phyloP scores from a whole-genome alignment of 2,888 invertebrate genomes.

The Dicyrtomina minuta region DNA sequence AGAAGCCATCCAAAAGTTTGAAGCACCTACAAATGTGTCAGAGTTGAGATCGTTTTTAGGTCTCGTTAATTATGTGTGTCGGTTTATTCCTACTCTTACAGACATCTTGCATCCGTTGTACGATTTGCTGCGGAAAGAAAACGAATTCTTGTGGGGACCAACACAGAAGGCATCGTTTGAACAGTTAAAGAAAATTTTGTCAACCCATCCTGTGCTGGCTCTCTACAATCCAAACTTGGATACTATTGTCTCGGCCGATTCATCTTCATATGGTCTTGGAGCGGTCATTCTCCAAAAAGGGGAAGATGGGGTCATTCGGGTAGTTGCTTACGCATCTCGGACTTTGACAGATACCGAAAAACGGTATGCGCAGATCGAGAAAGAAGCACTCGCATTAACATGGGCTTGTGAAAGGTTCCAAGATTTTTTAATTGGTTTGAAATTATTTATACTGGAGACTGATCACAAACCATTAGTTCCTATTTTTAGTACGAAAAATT shows the following conservation, averaged over 20 bases:
- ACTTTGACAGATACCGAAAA: no score
- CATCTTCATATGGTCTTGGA: no score
- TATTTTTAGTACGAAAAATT: slow-evolving; percentile 55
- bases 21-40: slow-evolving; percentile 48
- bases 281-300: slow-evolving; percentile 58
- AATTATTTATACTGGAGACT: no score
- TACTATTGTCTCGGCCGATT: no score
- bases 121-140: slow-evolving; percentile 52
- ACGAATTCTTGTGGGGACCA: slow-evolving; percentile 50
- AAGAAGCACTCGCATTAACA: no score
- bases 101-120: slow-evolving; percentile 54
- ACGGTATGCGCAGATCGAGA: no score
- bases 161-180: slow-evolving; percentile 51
- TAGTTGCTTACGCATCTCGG: no score
- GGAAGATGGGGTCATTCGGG: no score
- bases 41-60: slow-evolving; percentile 54
- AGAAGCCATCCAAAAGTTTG: slow-evolving; percentile 53
- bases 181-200: slow-evolving; percentile 53
- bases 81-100: slow-evolving; percentile 55
- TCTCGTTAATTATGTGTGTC: slow-evolving; percentile 55
- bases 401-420: no score
- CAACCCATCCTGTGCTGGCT: slow-evolving; percentile 53
- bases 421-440: no score
- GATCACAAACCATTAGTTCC: no score
- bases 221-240: slow-evolving; percentile 54